Evolutionary conservation across 23 tunicate genomes (phyloP).

Genomic region (Styela clava): DNA sequence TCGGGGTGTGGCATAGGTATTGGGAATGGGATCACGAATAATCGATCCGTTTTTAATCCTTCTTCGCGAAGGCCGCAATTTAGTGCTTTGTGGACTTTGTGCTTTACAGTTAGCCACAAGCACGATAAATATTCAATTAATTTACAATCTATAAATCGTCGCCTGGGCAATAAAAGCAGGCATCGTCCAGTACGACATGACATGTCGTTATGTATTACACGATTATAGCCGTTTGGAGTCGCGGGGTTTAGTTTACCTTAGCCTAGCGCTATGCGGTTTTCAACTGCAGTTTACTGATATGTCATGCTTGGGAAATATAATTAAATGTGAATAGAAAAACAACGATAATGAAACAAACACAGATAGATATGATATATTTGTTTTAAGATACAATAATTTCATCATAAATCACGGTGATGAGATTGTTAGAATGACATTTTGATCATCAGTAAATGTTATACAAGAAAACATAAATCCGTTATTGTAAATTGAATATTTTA

Average conservation of each 20-base stretch:
- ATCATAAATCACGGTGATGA: not conserved
- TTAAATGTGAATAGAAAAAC: no score
- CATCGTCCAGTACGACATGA: not conserved
- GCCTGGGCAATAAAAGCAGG: not conserved
- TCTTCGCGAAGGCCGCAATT: no score
- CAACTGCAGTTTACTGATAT: no score
- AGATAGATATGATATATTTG: not conserved
- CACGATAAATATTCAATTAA: not conserved
- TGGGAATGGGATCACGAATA: no score
- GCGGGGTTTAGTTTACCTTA: not conserved
- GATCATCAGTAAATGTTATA: not conserved
- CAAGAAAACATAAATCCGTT: not conserved
- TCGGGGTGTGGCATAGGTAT: no score
- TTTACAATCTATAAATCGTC: not conserved
- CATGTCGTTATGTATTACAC: not conserved
- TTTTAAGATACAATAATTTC: not conserved
- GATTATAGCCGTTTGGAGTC: not conserved
- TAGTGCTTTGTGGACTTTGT: not conserved
- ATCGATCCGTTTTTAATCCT: no score
- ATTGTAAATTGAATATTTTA: not conserved
- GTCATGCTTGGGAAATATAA: no score
- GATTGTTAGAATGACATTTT: not conserved
- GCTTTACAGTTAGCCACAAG: not conserved
- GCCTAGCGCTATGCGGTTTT: no score
- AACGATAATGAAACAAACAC: not conserved